A percentile compares a stretch with the other conserved stretches of the same genome.
Conservation (phyloP, 2,797 vertebrate species). For the Brachyrhaphis roseni region DNA sequence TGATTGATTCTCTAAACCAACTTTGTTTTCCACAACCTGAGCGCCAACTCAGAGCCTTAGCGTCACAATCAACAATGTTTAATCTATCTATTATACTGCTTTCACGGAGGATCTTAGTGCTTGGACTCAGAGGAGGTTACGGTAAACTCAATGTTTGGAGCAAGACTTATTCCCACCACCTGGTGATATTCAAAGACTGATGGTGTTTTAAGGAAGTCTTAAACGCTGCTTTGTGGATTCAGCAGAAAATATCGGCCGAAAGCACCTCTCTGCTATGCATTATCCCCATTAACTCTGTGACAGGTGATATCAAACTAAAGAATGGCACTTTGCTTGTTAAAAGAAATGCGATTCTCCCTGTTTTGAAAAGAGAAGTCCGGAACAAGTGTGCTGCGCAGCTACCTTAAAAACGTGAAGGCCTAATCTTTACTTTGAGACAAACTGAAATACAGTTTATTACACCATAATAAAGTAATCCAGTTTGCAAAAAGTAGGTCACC, state of each 20-base stretch:
- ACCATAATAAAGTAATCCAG: not conserved
- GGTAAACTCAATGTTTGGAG: not conserved
- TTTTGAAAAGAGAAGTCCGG: not conserved
- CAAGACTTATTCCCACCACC: not conserved
- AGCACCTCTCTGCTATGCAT: not conserved
- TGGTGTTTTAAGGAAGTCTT: not conserved
- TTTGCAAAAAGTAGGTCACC: not conserved
- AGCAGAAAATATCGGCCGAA: not conserved
- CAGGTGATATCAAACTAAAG: not conserved
- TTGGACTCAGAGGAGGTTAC: not conserved
- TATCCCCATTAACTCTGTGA: not conserved
- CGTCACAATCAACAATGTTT: not conserved
- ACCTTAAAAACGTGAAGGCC: not conserved
- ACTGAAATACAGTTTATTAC: conserved; percentile 10
- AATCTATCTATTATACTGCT: not conserved
- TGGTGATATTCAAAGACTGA: not conserved
- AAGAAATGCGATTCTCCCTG: not conserved
- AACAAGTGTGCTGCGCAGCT: not conserved
- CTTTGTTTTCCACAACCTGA: not conserved
- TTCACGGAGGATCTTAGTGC: not conserved
- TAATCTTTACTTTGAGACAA: not conserved
- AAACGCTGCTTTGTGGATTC: not conserved
- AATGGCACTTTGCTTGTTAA: not conserved
- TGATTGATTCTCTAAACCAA: not conserved
- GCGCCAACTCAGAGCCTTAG: not conserved